Conservation (phyloP, 2,113 vertebrate species). For the Mus spicilegus region DNA sequence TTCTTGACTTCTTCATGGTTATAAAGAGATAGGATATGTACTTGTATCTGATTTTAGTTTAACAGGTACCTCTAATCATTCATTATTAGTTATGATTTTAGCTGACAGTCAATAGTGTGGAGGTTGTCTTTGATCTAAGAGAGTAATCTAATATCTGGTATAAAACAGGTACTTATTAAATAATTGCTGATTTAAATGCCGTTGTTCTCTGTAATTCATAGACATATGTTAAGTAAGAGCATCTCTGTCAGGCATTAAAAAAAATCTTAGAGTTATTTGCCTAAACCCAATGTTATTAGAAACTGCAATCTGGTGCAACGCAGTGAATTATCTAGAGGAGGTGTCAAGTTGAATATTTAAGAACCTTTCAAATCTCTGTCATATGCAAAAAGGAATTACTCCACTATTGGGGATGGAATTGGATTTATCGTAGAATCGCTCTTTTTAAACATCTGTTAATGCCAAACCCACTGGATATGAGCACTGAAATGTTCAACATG, state of each 20-base stretch:
- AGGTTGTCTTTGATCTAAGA: conserved; percentile 10
- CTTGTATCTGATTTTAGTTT: conserved; percentile 9
- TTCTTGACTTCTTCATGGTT: not conserved
- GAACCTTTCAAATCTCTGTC: conserved; percentile 45
- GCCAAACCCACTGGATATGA: not conserved
- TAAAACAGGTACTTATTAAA: not conserved
- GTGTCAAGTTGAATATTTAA: conserved; percentile 63
- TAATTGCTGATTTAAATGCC: conserved; percentile 39
- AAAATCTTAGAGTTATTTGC: conserved; percentile 39
- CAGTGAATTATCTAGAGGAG: conserved; percentile 52
- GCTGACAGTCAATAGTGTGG: not conserved
- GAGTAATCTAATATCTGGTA: conserved; percentile 3
- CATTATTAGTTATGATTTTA: not conserved
- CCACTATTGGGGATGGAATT: not conserved
- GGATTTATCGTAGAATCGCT: conserved; percentile 51
- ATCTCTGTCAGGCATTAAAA: conserved; percentile 44
- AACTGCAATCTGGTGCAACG: conserved; percentile 28
- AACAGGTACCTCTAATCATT: not conserved
- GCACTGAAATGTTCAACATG: conserved; percentile 21
- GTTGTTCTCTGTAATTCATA: conserved; percentile 19
- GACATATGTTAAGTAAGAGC: not conserved
- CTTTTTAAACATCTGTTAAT: conserved; percentile 54
- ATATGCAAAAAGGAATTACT: conserved; percentile 52
- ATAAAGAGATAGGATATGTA: not conserved
- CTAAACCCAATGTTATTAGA: conserved; percentile 54